phyloP scores from a whole-genome alignment of 2,888 invertebrate genomes.

The Cetonia aurata region DNA sequence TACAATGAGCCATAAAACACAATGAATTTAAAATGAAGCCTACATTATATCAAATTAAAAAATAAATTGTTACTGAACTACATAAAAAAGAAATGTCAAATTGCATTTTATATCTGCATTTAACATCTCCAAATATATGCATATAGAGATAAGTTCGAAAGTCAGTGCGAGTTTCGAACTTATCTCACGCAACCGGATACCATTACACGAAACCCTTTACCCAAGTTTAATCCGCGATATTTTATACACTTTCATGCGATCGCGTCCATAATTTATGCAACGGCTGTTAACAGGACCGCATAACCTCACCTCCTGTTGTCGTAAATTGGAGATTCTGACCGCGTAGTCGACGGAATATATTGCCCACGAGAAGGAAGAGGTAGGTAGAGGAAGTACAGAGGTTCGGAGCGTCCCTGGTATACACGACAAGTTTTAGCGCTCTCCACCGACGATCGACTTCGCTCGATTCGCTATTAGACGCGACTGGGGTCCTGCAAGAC shows the following conservation, averaged over 20 bases:
- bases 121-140: neutral
- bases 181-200: no score
- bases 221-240: conserved; percentile 3
- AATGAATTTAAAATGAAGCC: no score
- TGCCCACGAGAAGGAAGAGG: neutral
- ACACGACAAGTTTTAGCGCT: conserved; percentile 41
- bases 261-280: conserved; percentile 23
- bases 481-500: no score
- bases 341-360: conserved; percentile 4
- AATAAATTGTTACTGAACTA: no score
- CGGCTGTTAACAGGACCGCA: conserved; percentile 12
- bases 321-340: conserved; percentile 22
- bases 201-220: no score
- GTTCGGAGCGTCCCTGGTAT: conserved; percentile 3
- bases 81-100: no score
- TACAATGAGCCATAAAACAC: no score
- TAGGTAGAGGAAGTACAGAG: neutral
- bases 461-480: neutral
- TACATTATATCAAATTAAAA: no score
- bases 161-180: no score
- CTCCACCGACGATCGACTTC: neutral
- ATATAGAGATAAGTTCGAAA: no score
- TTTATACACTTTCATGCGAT: neutral
- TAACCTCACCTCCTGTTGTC: neutral
- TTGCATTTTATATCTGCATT: neutral